Conservation (phyloP, 2,888 invertebrate genomes). For the Geophilus truncorum region DNA sequence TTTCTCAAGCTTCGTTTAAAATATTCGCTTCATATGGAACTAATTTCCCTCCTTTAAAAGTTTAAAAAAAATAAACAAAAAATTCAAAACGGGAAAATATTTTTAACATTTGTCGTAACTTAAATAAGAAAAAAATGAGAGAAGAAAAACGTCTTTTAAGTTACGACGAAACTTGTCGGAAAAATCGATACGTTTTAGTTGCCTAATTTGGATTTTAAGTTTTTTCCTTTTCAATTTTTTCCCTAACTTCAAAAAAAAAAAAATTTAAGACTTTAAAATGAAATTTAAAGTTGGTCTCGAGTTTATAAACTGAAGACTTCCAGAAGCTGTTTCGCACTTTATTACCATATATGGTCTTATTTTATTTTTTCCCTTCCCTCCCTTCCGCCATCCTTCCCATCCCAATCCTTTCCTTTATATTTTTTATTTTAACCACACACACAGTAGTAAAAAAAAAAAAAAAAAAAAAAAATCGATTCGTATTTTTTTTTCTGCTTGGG, state of each 20-base stretch:
- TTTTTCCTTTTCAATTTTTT: background rate
- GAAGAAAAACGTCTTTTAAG: too few species aligned
- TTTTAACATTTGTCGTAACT: background rate
- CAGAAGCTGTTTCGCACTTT: background rate
- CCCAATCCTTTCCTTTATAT: too few species aligned
- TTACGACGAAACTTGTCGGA: background rate
- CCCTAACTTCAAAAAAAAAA: background rate
- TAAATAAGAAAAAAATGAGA: background rate
- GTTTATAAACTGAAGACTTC: constrained; percentile 1
- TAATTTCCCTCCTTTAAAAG: background rate
- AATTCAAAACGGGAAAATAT: background rate
- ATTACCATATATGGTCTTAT: constrained; percentile 21
- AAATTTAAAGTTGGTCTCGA: background rate
- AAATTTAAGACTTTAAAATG: background rate
- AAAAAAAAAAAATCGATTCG: constrained; percentile 9
- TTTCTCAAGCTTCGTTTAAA: too few species aligned
- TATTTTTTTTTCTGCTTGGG: constrained; percentile 1
- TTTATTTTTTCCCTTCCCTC: background rate
- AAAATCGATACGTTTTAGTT: background rate
- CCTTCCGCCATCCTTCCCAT: too few species aligned
- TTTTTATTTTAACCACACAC: constrained; percentile 23
- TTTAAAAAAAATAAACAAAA: too few species aligned
- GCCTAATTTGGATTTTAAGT: background rate
- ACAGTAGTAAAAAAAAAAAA: too few species aligned
- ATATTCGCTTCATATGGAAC: background rate